Conservation (phyloP, 2,888 invertebrate genomes). For the Xestia ashworthii region DNA sequence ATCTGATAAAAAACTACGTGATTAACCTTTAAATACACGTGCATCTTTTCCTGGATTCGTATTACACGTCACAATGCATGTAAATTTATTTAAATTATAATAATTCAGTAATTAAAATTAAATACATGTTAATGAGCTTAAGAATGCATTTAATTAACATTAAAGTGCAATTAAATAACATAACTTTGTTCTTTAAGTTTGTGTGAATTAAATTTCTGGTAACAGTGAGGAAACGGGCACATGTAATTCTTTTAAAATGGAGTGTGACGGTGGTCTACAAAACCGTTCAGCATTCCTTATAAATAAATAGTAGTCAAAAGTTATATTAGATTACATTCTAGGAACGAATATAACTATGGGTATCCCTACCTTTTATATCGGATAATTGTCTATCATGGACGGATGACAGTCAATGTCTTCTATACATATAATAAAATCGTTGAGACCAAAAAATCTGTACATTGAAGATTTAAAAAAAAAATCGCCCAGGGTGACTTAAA, state of each 20-base stretch:
- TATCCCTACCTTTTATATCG: too few species aligned
- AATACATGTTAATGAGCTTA: background rate
- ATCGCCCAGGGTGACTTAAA: too few species aligned
- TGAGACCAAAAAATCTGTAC: too few species aligned
- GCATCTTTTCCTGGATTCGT: background rate
- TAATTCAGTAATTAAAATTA: conserved; percentile 4
- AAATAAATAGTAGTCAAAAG: background rate
- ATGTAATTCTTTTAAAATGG: background rate
- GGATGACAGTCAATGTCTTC: background rate
- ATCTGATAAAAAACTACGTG: background rate
- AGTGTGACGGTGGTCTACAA: background rate
- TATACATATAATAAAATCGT: too few species aligned
- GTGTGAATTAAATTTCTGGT: too few species aligned
- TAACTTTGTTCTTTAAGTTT: background rate
- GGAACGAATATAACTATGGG: background rate
- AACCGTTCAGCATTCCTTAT: background rate
- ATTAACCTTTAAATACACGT: background rate
- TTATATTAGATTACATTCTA: background rate
- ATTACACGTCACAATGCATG: background rate
- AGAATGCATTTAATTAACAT: conserved; percentile 3
- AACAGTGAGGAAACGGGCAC: too few species aligned
- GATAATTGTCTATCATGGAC: background rate
- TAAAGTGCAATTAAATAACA: background rate
- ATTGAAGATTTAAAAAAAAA: too few species aligned
- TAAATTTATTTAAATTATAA: background rate